Base-by-base conservation (phyloP, 2,888 invertebrate genomes). In the Noctua janthe region DNA sequence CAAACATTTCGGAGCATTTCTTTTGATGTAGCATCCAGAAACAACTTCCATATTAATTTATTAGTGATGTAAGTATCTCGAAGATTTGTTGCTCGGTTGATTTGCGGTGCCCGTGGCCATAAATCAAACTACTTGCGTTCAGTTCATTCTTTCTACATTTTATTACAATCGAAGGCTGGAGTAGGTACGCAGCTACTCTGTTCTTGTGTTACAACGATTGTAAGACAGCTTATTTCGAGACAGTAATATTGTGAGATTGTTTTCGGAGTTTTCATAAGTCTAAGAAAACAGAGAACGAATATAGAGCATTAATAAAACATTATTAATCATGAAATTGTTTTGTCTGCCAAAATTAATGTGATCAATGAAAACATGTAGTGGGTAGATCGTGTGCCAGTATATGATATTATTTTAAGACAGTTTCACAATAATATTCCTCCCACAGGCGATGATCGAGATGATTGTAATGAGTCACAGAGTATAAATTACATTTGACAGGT, bases 401-500 rank as follows among this genome's bases (percentile, higher is more conserved):
- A 49, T 81, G 77, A 84, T 86, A 85, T 88, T 85, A 89, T 88
- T 82, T 87, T 83, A 83, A 87, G 82, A 78, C 77, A 78, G 81
- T 84, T 83, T 87, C 81, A 78, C 82, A 83, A 82, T 87, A 80
- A 84, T 81, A 84, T 74, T 64, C 78, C 81, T 88, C 85, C 80
- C 81, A 88, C 80, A 80, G 54, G 72, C 69, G 74, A 72, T 84
- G 85, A 86, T 85, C 82, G 89, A 90, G 78, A 87, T 85, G 74
- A 86, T 87, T 86, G 81, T 88, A 91, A 90, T 90, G 90, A 88
- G 87, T 89, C 86, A 89, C 87, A 88, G 80, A 89, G 88, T 87
- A 94, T 95, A 96, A 95, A 96, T 96, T 94, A 94, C 87, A 88
- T 95, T 93, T 95, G 96, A 95, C 96, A 96, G 94, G 92, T 92